Conservation (phyloP, 2,113 vertebrate species). For the Xenus cinereus region DNA sequence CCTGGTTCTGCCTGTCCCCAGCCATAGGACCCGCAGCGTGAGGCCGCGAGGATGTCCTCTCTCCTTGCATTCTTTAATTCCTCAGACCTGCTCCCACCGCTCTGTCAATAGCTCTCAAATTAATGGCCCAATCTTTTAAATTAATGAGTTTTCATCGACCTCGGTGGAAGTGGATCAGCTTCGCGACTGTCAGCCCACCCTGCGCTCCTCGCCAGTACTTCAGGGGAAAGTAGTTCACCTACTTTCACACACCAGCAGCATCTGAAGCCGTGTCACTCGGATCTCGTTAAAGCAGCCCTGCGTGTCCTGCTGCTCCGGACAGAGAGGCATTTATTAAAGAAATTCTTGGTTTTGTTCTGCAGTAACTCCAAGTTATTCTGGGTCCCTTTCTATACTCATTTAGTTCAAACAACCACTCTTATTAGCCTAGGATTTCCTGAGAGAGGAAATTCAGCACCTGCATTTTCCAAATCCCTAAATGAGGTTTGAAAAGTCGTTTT, state of each 20-base stretch:
- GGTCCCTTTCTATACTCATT: not conserved
- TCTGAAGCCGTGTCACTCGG: not conserved
- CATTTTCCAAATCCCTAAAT: not conserved
- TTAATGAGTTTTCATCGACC: conserved; percentile 20
- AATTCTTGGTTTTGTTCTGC: not conserved
- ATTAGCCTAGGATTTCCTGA: not conserved
- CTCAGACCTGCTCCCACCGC: not conserved
- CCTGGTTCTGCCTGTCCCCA: not conserved
- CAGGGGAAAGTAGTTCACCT: not conserved
- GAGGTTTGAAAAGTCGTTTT: not conserved
- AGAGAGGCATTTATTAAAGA: not conserved
- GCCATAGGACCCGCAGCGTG: rapidly evolving
- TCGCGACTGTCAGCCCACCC: not conserved
- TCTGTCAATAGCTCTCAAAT: not conserved
- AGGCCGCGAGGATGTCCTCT: not conserved
- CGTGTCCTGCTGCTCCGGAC: not conserved
- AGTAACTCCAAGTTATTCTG: not conserved
- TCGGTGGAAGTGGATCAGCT: conserved; percentile 16
- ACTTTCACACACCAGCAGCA: not conserved
- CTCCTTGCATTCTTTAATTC: not conserved
- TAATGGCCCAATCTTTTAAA: not conserved
- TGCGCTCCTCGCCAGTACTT: not conserved
- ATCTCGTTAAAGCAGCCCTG: not conserved
- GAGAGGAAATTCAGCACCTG: not conserved
- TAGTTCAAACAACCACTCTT: not conserved